Evolutionary conservation across 1,140 invertebrate species (phyloP), one percentile per base, ranked within the genome.

Genomic region (Anoplophora glabripennis): DNA sequence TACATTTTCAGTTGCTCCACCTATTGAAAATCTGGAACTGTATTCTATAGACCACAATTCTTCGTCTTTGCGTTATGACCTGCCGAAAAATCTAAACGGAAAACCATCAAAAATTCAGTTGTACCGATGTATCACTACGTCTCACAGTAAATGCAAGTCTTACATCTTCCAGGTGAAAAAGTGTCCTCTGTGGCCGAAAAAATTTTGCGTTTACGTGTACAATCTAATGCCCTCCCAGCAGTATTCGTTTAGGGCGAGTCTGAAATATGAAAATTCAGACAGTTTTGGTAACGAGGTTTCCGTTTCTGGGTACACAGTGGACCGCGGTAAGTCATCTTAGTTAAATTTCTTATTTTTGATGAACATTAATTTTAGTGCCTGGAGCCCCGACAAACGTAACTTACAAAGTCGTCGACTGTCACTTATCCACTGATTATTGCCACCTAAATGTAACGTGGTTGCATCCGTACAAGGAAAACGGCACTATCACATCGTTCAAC

Each of bases 401-500:
- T 1, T 67, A 71, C 41, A 53, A 64, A 63, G 57, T 69, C 3
- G 61, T 65, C 2, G 60, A 67, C 45, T 71, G 69, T 59, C 47
- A 62, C 4, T 17, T 57, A 7, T 51, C 9, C 34, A 48, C 42
- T 0, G 67, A 71, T 15, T 71, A 62, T 51, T 71, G 69, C 28
- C 46, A 69, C 46, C 57, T 71, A 40, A 71, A 69, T 53, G 49
- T 71, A 7, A 64, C 48, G 17, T 71, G 69, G 69, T 10, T 53
- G 11, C 65, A 71, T 53, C 69, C 69, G 0, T 64, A 64, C 53
- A 14, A 65, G 33, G 65, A 68, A 42, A 71, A 69, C 46, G 65
- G 63, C 8, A 65, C 65, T 9, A 71, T 71, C 9, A 59, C 54
- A 11, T 47, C 47, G 4, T 71, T 71, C 38, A 54, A 69, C 34